Conservation (phyloP, 2,113 vertebrate genomes). For the Lepus americanus region DNA sequence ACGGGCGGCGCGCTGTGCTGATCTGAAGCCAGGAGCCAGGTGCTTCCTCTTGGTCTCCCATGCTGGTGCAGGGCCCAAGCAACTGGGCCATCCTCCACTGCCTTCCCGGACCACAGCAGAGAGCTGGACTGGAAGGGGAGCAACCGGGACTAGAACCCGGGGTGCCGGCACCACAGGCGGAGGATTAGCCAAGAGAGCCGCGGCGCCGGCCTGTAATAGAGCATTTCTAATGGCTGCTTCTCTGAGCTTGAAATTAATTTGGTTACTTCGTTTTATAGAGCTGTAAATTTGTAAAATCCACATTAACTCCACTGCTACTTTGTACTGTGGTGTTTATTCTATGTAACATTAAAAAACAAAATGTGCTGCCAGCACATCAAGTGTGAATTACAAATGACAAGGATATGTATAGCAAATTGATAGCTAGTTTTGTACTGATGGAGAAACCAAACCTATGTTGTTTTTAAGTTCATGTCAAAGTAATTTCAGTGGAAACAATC, state of each 20-base stretch:
- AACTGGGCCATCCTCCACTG: no score
- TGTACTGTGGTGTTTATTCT: not conserved
- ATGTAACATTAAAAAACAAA: not conserved
- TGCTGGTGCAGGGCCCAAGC: no score
- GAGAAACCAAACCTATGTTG: not conserved
- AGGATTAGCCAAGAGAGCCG: no score
- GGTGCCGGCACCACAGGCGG: no score
- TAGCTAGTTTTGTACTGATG: not conserved
- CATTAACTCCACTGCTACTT: not conserved
- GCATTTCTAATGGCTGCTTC: not conserved
- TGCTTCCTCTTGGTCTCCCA: no score
- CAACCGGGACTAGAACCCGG: no score
- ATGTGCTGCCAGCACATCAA: not conserved
- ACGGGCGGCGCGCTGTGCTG: no score
- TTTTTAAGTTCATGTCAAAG: slow-evolving; percentile 9
- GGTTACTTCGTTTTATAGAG: slow-evolving; percentile 8
- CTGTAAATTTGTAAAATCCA: not conserved
- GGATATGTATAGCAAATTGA: not conserved
- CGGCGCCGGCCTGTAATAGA: no score
- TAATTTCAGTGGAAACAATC: not conserved
- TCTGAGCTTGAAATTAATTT: not conserved
- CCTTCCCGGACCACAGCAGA: no score
- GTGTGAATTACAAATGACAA: not conserved
- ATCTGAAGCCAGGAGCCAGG: no score
- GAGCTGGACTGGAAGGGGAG: no score